Evolutionary conservation across 2,888 invertebrate genomes (phyloP).

Genomic region (Acheta domesticus): DNA sequence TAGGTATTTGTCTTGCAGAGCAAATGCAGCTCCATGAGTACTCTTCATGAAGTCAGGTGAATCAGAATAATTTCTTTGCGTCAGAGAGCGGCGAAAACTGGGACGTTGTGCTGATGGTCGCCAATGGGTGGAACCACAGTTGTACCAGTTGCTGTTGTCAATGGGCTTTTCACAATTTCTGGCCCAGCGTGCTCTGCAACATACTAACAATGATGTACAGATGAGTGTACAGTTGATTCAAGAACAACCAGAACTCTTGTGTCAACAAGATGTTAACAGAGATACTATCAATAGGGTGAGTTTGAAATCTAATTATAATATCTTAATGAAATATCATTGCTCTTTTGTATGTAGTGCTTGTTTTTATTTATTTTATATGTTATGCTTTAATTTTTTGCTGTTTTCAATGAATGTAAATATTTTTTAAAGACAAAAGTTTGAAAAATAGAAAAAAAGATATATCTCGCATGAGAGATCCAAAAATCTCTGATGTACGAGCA

Average conservation of each 20-base stretch:
- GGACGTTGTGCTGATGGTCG: constrained; percentile 61
- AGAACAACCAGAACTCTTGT: constrained; percentile 57
- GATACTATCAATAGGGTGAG: neutral
- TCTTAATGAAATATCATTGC: neutral
- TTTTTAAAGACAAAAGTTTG: no score
- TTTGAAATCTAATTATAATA: neutral
- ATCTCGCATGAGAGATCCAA: no score
- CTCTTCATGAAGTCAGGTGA: constrained; percentile 23
- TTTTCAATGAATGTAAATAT: no score
- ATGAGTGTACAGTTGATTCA: constrained; percentile 62
- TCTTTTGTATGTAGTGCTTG: no score
- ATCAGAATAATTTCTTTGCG: constrained; percentile 31
- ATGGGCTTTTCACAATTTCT: constrained; percentile 67
- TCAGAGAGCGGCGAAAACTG: constrained; percentile 52
- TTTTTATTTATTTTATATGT: no score
- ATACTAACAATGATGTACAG: constrained; percentile 65
- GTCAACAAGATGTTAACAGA: constrained; percentile 31
- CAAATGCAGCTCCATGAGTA: constrained; percentile 25
- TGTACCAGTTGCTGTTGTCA: constrained; percentile 55
- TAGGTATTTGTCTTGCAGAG: constrained; percentile 48
- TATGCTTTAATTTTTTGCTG: no score
- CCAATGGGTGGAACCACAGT: constrained; percentile 52
- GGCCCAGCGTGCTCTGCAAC: constrained; percentile 60
- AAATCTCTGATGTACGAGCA: no score
- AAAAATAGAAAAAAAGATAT: no score